Percentiles rank a stretch among this genome's conserved stretches.
Evolutionary conservation across 2,797 vertebrate genomes (phyloP).

Genomic region (Trichosurus vulpecula): DNA sequence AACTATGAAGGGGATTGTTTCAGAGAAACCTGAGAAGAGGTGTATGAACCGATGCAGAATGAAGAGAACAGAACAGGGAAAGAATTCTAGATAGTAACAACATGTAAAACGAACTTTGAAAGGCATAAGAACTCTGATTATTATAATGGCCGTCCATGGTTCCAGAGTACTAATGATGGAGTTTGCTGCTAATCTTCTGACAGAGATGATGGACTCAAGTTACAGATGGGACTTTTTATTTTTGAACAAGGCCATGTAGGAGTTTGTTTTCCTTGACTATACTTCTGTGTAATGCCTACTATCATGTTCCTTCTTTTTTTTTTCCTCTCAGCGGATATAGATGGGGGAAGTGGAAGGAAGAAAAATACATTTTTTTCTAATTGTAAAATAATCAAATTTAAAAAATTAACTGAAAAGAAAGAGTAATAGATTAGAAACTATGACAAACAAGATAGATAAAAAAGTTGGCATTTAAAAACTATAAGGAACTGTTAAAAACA

Average conservation of each 20-base stretch:
- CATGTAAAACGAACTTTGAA: not conserved
- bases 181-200: not conserved
- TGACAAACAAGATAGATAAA: not conserved
- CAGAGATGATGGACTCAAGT: not conserved
- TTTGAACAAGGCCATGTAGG: not conserved
- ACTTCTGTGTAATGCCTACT: not conserved
- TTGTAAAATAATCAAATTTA: not conserved
- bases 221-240: not conserved
- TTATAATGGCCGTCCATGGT: not conserved
- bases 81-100: not conserved
- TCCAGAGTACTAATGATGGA: not conserved
- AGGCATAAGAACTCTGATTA: not conserved
- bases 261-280: not conserved
- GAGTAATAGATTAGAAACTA: not conserved
- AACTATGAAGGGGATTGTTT: not conserved
- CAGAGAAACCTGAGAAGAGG: not conserved
- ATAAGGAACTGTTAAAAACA: not conserved
- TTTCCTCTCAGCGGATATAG: not conserved
- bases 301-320: not conserved
- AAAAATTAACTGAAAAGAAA: not conserved
- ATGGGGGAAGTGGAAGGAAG: not conserved
- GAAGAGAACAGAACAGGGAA: not conserved
- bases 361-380: not conserved
- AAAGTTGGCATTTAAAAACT: not conserved
- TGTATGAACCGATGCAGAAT: not conserved